Evolutionary conservation across 2,113 vertebrate genomes (phyloP).

Genomic region (Coryphaenoides rupestris): DNA sequence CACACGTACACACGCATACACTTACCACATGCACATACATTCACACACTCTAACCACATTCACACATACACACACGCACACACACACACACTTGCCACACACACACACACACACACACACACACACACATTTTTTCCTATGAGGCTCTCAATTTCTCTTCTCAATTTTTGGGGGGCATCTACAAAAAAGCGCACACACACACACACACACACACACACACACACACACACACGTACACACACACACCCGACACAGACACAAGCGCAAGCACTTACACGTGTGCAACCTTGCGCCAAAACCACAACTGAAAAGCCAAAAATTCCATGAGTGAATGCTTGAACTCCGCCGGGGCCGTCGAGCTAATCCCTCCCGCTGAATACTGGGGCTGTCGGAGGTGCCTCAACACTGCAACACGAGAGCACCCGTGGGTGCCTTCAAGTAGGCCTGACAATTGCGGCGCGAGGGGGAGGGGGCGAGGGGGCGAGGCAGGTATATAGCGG

Average conservation of each 20-base stretch:
- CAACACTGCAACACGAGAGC: conserved; percentile 27
- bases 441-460: conserved; percentile 42
- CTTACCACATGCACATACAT: background rate
- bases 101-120: no score
- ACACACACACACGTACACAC: conserved; percentile 6
- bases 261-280: conserved; percentile 51
- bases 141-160: no score
- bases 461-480: conserved; percentile 14
- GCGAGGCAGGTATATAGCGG: background rate
- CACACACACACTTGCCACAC: no score
- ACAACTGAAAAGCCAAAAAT: conserved; percentile 79
- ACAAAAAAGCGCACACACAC: conserved; percentile 3
- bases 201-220: conserved; percentile 21
- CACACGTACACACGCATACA: conserved; percentile 6
- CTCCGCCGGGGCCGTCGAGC: conserved; percentile 62
- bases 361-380: conserved; percentile 59
- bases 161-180: no score
- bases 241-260: conserved; percentile 11
- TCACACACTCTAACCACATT: no score
- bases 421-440: conserved; percentile 35
- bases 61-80: conserved; percentile 20
- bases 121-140: no score
- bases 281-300: conserved; percentile 84
- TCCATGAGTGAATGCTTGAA: conserved; percentile 79
- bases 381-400: conserved; percentile 52